Evolutionary conservation across 64 coral and sea anemone genomes (phyloP).

Genomic region (Stichodactyla mertensii): DNA sequence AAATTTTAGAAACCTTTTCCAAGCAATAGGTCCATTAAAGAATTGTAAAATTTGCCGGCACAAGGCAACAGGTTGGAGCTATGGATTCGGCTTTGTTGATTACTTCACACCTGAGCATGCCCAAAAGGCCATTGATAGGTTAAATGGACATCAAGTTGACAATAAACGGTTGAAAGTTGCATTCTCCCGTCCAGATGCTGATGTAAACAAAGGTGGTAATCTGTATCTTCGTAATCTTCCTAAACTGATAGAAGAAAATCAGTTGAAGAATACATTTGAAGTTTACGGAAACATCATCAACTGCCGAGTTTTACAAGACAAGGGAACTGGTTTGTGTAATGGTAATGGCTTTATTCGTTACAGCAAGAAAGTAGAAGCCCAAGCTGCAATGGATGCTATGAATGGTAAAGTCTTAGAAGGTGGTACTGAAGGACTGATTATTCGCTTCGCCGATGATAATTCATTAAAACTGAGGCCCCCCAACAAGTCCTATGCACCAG

Average conservation of each 20-base stretch:
- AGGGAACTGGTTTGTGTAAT: slow-evolving; percentile 49
- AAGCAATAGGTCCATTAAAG: slow-evolving; percentile 58
- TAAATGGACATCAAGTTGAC: slow-evolving; percentile 55
- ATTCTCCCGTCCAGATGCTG: slow-evolving; percentile 67
- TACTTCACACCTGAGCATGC: slow-evolving; percentile 80
- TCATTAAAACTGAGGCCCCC: slow-evolving; percentile 45
- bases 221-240: slow-evolving; percentile 74
- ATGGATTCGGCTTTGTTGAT: slow-evolving; percentile 85
- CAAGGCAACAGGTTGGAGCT: slow-evolving; percentile 72
- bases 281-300: slow-evolving; percentile 70
- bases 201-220: slow-evolving; percentile 73
- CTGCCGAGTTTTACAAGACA: slow-evolving; percentile 56
- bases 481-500: slow-evolving; percentile 27
- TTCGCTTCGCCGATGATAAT: slow-evolving; percentile 84
- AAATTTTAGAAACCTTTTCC: slow-evolving; percentile 66
- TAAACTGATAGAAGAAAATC: slow-evolving; percentile 36
- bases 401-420: slow-evolving; percentile 63
- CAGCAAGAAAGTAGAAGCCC: slow-evolving; percentile 64
- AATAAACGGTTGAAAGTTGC: slow-evolving; percentile 83
- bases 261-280: slow-evolving; percentile 51
- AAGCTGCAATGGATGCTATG: slow-evolving; percentile 50
- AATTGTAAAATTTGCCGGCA: slow-evolving; percentile 79
- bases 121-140: slow-evolving; percentile 60
- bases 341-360: slow-evolving; percentile 81
- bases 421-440: slow-evolving; percentile 37